Evolutionary conservation across 37 sponge, comb jelly and placozoan genomes (phyloP), one percentile per base, ranked within the genome.

Genomic region (Axinella damicornis): DNA sequence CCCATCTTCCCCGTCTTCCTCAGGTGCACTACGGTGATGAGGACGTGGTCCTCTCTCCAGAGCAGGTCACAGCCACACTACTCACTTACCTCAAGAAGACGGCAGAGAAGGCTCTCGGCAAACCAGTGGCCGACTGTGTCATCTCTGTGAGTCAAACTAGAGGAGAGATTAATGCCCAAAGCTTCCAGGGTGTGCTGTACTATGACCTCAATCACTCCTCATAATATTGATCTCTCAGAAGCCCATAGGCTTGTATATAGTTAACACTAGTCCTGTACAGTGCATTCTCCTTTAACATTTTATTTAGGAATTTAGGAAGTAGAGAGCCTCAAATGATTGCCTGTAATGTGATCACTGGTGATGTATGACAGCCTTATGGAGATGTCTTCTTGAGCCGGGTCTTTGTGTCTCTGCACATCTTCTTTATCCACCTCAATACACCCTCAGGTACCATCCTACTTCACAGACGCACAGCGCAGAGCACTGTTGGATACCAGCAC

Each of bases 381-480:
- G 6, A 46, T 30, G 4, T 32, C 12, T 6, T 69, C 71, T 12
- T 6, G 37, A 17, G 5, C 30, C 33, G 0, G 21, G 15, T 54
- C 75, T 24, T 55, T 15, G 39, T 53, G 13, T 52, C 24, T 53
- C 63, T 65, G 31, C 33, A 61, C 25, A n/a, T 9, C 46, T 46
- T 46, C 46, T 46, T 46, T 9, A 46, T 9, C 4, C 46, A 46
- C 46, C 4, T 46, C 6, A 12, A 46, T 9, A 46, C 46, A n/a
- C n/a, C n/a, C n/a, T n/a, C 57, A 96, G 97, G 92, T 99, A 2
- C 99, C 99, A 0, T 82, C 89, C 5, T 97, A 85, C 64, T 99
- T 93, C 85, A 89, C 87, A 64, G 99, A 99, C 63, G 41, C 78
- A 2, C 99, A 99, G 77, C 71, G 99, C 31, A 89, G 99, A 87